Conservation (phyloP, 1,140 invertebrate species). For the Drosophila simulans region DNA sequence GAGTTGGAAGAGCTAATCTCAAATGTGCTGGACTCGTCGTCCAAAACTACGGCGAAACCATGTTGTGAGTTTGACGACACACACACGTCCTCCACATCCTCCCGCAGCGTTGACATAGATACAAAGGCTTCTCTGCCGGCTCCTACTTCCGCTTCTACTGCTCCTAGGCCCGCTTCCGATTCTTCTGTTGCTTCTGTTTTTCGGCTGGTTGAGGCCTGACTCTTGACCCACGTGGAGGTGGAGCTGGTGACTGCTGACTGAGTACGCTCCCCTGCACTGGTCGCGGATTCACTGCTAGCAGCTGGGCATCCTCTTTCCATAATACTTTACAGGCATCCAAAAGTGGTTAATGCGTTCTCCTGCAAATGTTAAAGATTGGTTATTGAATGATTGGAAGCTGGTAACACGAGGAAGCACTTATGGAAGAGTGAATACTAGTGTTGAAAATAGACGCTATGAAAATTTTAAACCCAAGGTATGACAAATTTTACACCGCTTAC, state of each 20-base stretch:
- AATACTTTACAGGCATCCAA: constrained; percentile 63
- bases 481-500: constrained; percentile 2
- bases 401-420: background rate
- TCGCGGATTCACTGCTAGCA: constrained; percentile 59
- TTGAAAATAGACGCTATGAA: background rate
- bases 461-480: background rate
- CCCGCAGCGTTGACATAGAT: constrained; percentile 79
- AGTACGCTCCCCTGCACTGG: constrained; percentile 49
- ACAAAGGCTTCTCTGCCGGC: constrained; percentile 22
- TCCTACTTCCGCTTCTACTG: constrained; percentile 14
- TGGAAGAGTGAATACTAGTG: background rate
- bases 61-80: constrained; percentile 78
- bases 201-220: constrained; percentile 62
- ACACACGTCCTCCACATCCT: constrained; percentile 70
- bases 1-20: constrained; percentile 82
- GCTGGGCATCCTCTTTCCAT: constrained; percentile 76
- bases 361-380: constrained; percentile 24
- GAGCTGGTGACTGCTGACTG: constrained; percentile 34
- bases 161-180: background rate
- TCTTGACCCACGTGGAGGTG: constrained; percentile 20
- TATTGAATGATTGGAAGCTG: background rate
- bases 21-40: constrained; percentile 80
- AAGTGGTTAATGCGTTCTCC: constrained; percentile 32
- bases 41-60: constrained; percentile 76
- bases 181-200: constrained; percentile 6